Conservation (phyloP, 2,797 vertebrate genomes). For the Microctenopoma steveboyesi region DNA sequence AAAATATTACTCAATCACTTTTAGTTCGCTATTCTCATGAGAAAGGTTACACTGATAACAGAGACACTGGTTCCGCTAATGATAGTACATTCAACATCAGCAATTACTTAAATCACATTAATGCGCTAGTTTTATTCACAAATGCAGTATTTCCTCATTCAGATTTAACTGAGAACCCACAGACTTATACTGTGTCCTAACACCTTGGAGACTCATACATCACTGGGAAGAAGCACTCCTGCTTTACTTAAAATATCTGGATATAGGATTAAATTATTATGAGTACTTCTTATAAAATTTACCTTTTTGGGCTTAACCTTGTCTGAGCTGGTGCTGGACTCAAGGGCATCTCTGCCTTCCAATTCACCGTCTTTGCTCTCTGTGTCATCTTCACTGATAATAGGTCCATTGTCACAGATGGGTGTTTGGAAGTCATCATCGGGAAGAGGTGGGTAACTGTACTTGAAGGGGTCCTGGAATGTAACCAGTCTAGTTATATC, state of each 20-base stretch:
- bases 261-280: neutral
- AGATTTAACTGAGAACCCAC: neutral
- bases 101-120: neutral
- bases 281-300: slow-evolving; percentile 41
- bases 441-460: slow-evolving; percentile 95
- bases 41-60: neutral
- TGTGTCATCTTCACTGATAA: slow-evolving; percentile 91
- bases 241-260: neutral
- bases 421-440: slow-evolving; percentile 98
- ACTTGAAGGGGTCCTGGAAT: slow-evolving; percentile 93
- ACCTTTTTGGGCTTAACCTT: slow-evolving; percentile 92
- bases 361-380: slow-evolving; percentile 90
- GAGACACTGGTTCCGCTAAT: neutral
- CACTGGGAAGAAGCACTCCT: slow-evolving; percentile 2
- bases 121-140: neutral
- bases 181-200: neutral
- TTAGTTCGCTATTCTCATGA: neutral
- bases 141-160: neutral
- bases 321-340: slow-evolving; percentile 87
- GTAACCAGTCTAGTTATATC: slow-evolving; percentile 10
- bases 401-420: slow-evolving; percentile 92
- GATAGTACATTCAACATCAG: slow-evolving; percentile 5
- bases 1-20: neutral
- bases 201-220: slow-evolving; percentile 2
- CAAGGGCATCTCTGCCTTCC: slow-evolving; percentile 87